Conservation (phyloP, 2,888 invertebrate species). For the Harpagoxenus sublaevis region DNA sequence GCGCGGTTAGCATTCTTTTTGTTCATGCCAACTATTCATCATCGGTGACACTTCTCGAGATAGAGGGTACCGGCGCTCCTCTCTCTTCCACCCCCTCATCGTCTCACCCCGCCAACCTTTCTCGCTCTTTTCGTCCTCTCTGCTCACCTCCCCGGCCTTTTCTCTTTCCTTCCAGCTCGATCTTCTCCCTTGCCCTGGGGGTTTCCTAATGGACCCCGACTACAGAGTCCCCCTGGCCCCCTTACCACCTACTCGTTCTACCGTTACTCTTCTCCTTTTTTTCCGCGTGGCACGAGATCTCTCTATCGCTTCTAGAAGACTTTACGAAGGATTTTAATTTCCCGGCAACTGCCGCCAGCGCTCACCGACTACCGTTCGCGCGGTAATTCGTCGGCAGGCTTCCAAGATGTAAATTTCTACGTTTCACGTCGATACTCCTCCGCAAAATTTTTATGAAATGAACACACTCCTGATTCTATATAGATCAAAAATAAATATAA, state of each 20-base stretch:
- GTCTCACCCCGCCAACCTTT: conserved; percentile 49
- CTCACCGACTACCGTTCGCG: conserved; percentile 25
- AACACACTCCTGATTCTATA: neutral
- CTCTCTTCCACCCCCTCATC: conserved; percentile 53
- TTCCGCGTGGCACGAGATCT: conserved; percentile 59
- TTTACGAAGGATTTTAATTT: conserved; percentile 81
- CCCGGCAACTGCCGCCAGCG: conserved; percentile 62
- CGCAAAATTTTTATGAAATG: neutral
- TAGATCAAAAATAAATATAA: neutral
- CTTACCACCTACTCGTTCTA: conserved; percentile 51
- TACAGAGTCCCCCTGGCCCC: conserved; percentile 65
- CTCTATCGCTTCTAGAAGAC: conserved; percentile 69
- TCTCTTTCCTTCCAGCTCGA: conserved; percentile 59
- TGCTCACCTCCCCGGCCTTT: conserved; percentile 53
- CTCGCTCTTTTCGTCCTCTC: conserved; percentile 58
- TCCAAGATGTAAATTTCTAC: conserved; percentile 60
- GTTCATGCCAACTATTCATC: conserved; percentile 86
- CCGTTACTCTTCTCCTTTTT: conserved; percentile 59
- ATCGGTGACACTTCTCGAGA: conserved; percentile 86
- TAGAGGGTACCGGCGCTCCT: conserved; percentile 81
- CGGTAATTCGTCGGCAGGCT: conserved; percentile 63
- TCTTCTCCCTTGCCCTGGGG: conserved; percentile 80
- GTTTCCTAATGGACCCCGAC: conserved; percentile 85
- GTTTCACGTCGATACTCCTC: conserved; percentile 22
- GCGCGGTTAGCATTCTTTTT: conserved; percentile 86